These are phyloP conservation scores for Nannoperca australis DNA, from an alignment of 2,797 vertebrate species.

Conservation along the genomic window DNA sequence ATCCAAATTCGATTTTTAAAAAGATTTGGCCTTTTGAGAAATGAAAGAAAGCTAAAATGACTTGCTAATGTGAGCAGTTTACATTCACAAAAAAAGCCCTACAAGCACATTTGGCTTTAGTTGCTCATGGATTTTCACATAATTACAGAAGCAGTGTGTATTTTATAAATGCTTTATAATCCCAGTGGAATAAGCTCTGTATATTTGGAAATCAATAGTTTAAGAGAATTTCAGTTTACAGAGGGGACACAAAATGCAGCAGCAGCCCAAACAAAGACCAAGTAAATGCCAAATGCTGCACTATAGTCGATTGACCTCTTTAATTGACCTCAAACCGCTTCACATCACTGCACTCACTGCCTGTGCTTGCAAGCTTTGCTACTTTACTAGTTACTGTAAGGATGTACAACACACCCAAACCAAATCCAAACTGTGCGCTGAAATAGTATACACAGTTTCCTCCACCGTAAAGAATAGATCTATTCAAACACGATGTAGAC, in stretches of 20 bases:
- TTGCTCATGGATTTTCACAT: slow-evolving; percentile 10
- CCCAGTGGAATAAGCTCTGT: not conserved
- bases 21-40: not conserved
- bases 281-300: slow-evolving; percentile 47
- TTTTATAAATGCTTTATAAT: slow-evolving; percentile 9
- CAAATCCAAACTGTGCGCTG: slow-evolving; percentile 7
- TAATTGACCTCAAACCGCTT: slow-evolving; percentile 35
- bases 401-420: slow-evolving; percentile 16
- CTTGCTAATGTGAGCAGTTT: slow-evolving; percentile 48
- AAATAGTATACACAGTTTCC: not conserved
- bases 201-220: slow-evolving; percentile 8
- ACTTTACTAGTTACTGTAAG: slow-evolving; percentile 17
- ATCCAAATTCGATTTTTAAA: not conserved
- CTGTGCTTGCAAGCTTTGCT: slow-evolving; percentile 67
- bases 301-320: slow-evolving; percentile 35
- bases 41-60: slow-evolving; percentile 28
- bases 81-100: not conserved
- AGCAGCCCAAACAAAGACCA: slow-evolving; percentile 35
- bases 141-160: not conserved
- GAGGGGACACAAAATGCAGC: not conserved
- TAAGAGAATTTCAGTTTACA: not conserved
- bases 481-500: not conserved
- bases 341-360: slow-evolving; percentile 45
- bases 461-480: not conserved
- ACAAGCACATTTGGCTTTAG: slow-evolving; percentile 31